Base-by-base conservation (phyloP, 2,797 vertebrate genomes). In the Eulemur coronatus region DNA sequence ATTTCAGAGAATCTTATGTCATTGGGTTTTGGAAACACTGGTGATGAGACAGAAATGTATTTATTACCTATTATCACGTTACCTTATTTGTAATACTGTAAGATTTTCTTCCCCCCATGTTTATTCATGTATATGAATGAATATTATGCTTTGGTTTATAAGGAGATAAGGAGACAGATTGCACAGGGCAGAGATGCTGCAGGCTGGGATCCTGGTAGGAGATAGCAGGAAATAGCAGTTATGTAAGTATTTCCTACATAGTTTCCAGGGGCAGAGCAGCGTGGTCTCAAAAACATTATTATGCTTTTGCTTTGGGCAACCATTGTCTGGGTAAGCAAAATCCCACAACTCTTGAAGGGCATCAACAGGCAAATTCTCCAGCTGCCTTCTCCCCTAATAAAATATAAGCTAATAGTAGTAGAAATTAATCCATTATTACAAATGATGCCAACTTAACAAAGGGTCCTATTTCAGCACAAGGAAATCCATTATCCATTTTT, bases 281-380 rank as follows among this genome's bases (percentile, higher is more conserved):
- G 82, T 82, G 41, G 24, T 87, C n/a, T 95, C 38, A 89, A 79
- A 93, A 88, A 69, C 35, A 50, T 65, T 38, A 65, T 57, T 84
- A 57, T 41, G 72, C 35, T 90, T 97, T 73, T 81, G 78, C 82
- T 96, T 93, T 46, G 76, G 78, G 78, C 63, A 61, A 26, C 48
- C 73, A 78, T 84, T 95, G 3, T 9, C 14, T 86, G n/a, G 41
- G 50, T 65, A 80, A 85, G 65, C 20, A 75, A 38, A 95, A 95
- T 72, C 20, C 28, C 43, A 79, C 2, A 30, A 90, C 48, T 52
- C 76, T 94, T 92, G 50, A 94, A 90, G 38, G 41, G 35, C 7
- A 63, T 80, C 67, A n/a, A 30, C 17, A 81, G 4, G 35, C 8
- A 80, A 95, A 1, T 86, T 89, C 28, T 84, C 65, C 41, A 76